Conservation (phyloP, 2,888 invertebrate species). For the Stomorhina lunata region DNA sequence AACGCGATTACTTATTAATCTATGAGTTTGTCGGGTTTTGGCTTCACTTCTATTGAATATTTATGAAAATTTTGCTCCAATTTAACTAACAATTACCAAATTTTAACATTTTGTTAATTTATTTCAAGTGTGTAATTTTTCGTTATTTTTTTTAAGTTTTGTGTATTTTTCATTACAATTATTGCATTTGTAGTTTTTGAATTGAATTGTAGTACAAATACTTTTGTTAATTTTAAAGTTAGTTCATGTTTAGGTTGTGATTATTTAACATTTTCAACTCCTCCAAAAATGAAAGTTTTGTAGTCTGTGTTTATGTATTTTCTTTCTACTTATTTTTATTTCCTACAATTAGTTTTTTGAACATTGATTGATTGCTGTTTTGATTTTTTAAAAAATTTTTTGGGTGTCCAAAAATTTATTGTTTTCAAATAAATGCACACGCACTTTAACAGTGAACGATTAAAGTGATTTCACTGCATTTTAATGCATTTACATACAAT, state of each 20-base stretch:
- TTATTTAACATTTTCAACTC: slow-evolving; percentile 46
- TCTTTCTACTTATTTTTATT: slow-evolving; percentile 21
- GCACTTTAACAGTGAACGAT: slow-evolving; percentile 33
- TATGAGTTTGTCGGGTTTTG: neutral
- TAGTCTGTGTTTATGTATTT: slow-evolving; percentile 4
- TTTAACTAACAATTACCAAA: slow-evolving; percentile 60
- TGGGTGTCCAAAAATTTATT: neutral
- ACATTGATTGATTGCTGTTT: slow-evolving; percentile 5
- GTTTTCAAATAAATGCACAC: neutral
- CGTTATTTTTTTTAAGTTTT: neutral
- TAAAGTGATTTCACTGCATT: slow-evolving; percentile 39
- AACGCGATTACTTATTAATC: neutral
- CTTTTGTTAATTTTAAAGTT: slow-evolving; percentile 2
- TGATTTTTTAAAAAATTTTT: slow-evolving; percentile 11
- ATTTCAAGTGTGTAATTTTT: slow-evolving; percentile 56
- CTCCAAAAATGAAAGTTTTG: slow-evolving; percentile 42
- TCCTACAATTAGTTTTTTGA: slow-evolving; percentile 45
- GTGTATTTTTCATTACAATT: neutral
- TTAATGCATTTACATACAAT: neutral
- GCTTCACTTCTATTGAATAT: slow-evolving; percentile 44
- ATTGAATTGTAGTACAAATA: neutral
- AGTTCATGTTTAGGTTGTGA: slow-evolving; percentile 22
- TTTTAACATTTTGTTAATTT: slow-evolving; percentile 50
- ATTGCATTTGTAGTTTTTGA: neutral
- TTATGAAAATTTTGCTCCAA: slow-evolving; percentile 62